A percentile compares a stretch with the other conserved stretches of the same genome.
Conservation (phyloP, 1,140 invertebrate genomes). For the Calliopsis andreniformis region DNA sequence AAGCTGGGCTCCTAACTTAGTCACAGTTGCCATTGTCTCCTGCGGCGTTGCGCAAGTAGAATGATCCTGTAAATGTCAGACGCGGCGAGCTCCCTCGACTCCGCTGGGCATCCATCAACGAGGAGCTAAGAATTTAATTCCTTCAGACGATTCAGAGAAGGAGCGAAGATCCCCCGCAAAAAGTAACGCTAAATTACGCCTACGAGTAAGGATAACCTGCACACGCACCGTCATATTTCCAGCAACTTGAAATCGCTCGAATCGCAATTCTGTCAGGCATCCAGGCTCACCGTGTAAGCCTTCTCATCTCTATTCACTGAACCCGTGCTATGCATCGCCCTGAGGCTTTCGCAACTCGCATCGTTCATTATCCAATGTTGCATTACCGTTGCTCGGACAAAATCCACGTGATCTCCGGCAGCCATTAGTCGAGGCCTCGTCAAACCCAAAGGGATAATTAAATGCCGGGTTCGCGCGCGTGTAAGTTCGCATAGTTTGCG, state of each 20-base stretch:
- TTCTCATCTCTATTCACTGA: background rate
- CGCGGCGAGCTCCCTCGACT: too few species aligned
- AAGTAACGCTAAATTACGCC: too few species aligned
- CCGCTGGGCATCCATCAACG: too few species aligned
- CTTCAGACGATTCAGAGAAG: too few species aligned
- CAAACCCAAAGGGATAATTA: background rate
- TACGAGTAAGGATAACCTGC: too few species aligned
- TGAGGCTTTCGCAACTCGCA: background rate
- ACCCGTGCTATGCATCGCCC: background rate
- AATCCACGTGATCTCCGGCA: background rate
- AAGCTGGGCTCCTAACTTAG: background rate
- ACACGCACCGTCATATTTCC: too few species aligned
- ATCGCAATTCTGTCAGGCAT: background rate
- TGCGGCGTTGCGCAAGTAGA: background rate
- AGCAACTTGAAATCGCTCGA: background rate
- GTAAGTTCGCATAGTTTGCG: background rate
- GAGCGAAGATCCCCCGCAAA: background rate
- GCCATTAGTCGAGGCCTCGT: constrained; percentile 20
- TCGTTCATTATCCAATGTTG: constrained; percentile 7
- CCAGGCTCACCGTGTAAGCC: background rate
- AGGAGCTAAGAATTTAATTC: too few species aligned
- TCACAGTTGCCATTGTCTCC: constrained; percentile 3
- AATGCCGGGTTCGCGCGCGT: background rate
- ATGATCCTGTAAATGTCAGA: background rate
- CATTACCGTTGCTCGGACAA: background rate